Conservation (phyloP, 2,888 invertebrate species). For the Galerucella calmariensis region DNA sequence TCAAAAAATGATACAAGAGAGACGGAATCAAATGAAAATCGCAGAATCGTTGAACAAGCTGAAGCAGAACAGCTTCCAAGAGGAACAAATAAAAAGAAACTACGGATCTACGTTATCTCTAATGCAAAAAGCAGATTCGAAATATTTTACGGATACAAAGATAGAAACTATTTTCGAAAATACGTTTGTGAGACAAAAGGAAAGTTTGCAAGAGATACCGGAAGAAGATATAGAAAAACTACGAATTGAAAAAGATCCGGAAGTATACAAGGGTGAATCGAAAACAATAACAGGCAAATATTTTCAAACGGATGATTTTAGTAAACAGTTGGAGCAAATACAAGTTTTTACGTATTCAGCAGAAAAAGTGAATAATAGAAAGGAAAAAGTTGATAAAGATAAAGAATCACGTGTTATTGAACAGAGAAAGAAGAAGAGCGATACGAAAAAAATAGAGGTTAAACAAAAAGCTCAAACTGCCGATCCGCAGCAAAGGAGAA, state of each 20-base stretch:
- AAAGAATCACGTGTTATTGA: background rate
- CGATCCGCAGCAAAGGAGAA: background rate
- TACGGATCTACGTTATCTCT: background rate
- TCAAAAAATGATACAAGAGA: slow-evolving; percentile 7
- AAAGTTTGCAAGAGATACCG: slow-evolving; percentile 10
- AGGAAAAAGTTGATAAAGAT: background rate
- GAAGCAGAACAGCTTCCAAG: background rate
- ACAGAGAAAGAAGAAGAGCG: background rate
- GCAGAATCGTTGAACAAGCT: background rate
- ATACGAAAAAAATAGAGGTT: background rate
- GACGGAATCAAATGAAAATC: background rate
- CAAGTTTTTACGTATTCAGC: background rate
- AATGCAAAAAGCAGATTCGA: background rate
- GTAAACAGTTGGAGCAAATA: background rate
- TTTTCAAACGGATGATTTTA: background rate
- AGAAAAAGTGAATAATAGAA: background rate
- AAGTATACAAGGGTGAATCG: background rate
- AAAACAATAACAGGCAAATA: background rate
- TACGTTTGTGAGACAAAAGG: background rate
- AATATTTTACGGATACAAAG: background rate
- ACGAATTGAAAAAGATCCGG: background rate
- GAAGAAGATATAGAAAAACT: slow-evolving; percentile 5
- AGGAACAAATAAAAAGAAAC: background rate
- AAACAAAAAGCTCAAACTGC: background rate
- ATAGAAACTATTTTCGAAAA: slow-evolving; percentile 6